These are phyloP conservation scores for Bombus haemorrhoidalis DNA, from an alignment of 1,140 invertebrate species.

Conservation along the genomic window DNA sequence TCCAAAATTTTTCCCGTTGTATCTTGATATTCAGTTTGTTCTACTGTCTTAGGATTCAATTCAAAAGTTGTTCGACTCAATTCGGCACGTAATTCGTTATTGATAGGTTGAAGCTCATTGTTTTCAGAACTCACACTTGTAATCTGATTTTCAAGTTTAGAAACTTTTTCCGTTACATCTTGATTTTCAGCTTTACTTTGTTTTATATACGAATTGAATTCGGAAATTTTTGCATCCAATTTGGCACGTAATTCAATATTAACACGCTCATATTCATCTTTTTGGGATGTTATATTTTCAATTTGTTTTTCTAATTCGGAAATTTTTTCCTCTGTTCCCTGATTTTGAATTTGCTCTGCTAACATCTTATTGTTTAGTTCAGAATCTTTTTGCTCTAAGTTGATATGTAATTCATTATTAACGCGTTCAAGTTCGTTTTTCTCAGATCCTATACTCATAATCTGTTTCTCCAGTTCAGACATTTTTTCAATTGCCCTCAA, in stretches of 20 bases:
- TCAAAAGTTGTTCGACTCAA: not conserved
- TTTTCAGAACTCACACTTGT: not conserved
- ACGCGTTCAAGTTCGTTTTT: conserved; percentile 6
- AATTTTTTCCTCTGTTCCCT: conserved; percentile 5
- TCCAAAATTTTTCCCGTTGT: conserved; percentile 19
- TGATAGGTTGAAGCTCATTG: conserved; percentile 4
- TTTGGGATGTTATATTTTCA: not conserved
- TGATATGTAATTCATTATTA: conserved; percentile 7
- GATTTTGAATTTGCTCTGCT: not conserved
- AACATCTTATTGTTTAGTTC: not conserved
- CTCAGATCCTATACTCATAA: not conserved
- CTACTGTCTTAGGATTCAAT: not conserved
- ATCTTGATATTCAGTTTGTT: not conserved
- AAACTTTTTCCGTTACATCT: not conserved
- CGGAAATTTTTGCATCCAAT: conserved; percentile 3
- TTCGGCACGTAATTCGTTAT: conserved; percentile 11
- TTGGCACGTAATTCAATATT: conserved; percentile 7
- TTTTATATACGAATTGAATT: not conserved
- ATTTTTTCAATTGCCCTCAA: not conserved
- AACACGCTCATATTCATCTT: conserved; percentile 21
- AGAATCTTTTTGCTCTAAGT: not conserved
- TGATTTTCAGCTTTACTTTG: not conserved
- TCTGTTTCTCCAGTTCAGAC: not conserved
- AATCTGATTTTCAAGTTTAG: not conserved
- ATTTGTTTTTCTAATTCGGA: conserved; percentile 36